Base-by-base conservation (phyloP, 2,797 vertebrate genomes). In the Heterohyrax brucei region DNA sequence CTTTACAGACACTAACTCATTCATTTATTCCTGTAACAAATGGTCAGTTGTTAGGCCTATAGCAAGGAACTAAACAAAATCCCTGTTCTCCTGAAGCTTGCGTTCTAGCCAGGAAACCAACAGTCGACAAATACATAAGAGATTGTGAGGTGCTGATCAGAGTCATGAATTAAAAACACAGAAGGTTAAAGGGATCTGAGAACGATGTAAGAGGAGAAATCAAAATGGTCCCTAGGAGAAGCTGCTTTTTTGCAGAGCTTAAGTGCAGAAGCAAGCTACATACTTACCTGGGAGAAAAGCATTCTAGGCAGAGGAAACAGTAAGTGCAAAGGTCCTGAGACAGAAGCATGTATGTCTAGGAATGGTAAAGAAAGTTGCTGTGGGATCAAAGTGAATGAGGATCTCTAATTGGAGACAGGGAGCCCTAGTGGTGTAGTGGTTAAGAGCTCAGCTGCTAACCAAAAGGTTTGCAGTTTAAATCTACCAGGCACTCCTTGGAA, bases 21-120 rank as follows among this genome's bases (percentile, higher is more conserved):
- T 83, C 59, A 68, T 84, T 33, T 30, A 62, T 70, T 79, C 79
- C 82, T 73, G 73, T 28, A 61, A 44, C 48, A 93, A 83, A 91
- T 8, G 22, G 53, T 73, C 8, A 53, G 26, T 87, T 70, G n/a
- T n/a, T 73, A 76, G 53, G 24, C 59, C 75, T 83, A 53, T 22
- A 79, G 64, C 79, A 84, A 73, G 50, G 61, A 59, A n/a, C 26
- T 76, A 75, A 85, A 33, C 28, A 10, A 72, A 80, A 10, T 14
- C 62, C 5, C 66, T 9, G 10, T 22, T 94, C 56, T 76, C 44
- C 64, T 2, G 28, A 76, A 82, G 48, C 28, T 64, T 64, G 28
- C 2, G 7, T 72, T 66, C 61, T 79, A 64, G 39, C 33, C 72
- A 19, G 22, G 24, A 5, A 72, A 56, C 46, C 48, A 50, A 62